Base-by-base conservation (phyloP, 2,113 vertebrate genomes). In the Danionella cerebrum region DNA sequence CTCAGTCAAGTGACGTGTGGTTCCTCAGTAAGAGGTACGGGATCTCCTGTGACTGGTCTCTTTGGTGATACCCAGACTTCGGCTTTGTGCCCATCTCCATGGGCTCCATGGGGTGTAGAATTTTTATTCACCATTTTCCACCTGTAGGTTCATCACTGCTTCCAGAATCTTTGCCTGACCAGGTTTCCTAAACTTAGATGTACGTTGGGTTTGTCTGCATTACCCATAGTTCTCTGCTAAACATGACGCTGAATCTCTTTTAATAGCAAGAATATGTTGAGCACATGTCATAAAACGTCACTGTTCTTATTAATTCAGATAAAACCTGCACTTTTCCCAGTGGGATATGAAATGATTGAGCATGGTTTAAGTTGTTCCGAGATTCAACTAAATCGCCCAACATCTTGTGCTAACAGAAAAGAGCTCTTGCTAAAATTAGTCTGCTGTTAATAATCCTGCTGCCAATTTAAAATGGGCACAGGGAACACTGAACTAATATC, bases 231-330 rank as follows among this genome's bases (percentile, higher is more conserved):
- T 39, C 22, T 41, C 2, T 5, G 2, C 21, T 29, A 18, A n/a
- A 52, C 25, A 14, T 2, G 7, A 31, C 2, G 14, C 50, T 52
- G 2, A 14, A 7, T n/a, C 29, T 44, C 31, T 42, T 44, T 60
- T 19, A 19, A 19, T 19, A 25, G 3, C 24, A 31, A 24, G 27
- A 18, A 18, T 1, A 14, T 29, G 24, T 1, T 14, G 5, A 59
- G 18, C 48, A n/a, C 36, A 54, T 27, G 31, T n/a, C 33, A 24
- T 42, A 3, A 22, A 22, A 6, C 27, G 39, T 29, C 13, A 65
- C 11, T 27, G 33, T 18, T 57, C n/a, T 68, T 55, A 54, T 73
- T 60, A 67, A 27, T 52, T 18, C 47, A 67, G 64, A 63, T 59
- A 55, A 31, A 55, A 47, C 52, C 53, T 27, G 50, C 60, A 22